Evolutionary conservation across 2,797 vertebrate genomes (phyloP).

Genomic region (Dromococcyx pavoninus): DNA sequence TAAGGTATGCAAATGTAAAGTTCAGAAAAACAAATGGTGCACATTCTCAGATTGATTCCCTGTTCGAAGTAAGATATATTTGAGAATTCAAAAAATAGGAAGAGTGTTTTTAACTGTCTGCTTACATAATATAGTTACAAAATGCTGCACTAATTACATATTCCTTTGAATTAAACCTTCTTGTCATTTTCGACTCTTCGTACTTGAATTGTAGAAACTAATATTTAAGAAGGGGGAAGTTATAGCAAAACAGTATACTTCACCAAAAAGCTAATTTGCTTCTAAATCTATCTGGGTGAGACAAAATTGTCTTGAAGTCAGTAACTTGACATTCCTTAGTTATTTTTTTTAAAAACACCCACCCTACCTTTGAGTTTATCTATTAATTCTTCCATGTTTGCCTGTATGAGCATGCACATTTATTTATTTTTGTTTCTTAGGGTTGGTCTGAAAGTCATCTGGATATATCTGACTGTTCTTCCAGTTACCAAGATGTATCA

Average conservation of each 20-base stretch:
- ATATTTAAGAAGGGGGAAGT: neutral
- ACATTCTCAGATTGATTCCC: neutral
- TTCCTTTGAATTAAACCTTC: neutral
- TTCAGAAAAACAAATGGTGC: fast-evolving
- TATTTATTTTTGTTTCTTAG: conserved; percentile 68
- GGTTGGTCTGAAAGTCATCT: conserved; percentile 83
- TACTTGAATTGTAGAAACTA: neutral
- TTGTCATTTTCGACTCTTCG: neutral
- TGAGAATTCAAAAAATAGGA: neutral
- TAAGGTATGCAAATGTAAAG: conserved; percentile 58
- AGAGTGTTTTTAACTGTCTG: neutral
- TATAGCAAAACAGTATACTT: neutral
- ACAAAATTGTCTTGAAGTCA: neutral
- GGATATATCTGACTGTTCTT: conserved; percentile 81
- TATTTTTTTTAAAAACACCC: neutral
- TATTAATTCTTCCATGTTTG: neutral
- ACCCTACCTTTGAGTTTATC: neutral
- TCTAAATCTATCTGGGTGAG: neutral
- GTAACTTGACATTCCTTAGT: neutral
- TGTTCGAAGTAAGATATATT: neutral
- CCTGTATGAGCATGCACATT: neutral
- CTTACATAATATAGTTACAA: neutral
- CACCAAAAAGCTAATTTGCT: neutral
- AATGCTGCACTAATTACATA: neutral
- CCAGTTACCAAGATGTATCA: conserved; percentile 82